Conservation (phyloP, 2,797 vertebrate genomes). For the Aeoliscus strigatus region DNA sequence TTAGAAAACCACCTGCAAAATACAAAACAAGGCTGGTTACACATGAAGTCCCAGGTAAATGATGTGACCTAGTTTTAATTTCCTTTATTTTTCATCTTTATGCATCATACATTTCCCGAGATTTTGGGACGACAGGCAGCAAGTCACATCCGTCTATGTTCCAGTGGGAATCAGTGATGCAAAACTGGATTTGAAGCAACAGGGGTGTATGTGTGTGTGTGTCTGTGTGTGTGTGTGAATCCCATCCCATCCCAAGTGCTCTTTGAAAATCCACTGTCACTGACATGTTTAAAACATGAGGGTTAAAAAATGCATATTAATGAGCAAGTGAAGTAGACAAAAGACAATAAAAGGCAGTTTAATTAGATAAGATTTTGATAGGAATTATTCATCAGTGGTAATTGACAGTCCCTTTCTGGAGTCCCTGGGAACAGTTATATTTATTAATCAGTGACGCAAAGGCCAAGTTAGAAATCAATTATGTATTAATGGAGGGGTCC, state of each 20-base stretch:
- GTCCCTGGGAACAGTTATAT: constrained; percentile 79
- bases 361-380: constrained; percentile 88
- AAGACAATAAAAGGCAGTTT: constrained; percentile 85
- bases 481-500: constrained; percentile 60
- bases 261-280: constrained; percentile 70
- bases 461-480: constrained; percentile 78
- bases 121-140: constrained; percentile 59
- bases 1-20: too few relatives aligned
- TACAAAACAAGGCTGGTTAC: constrained; percentile 28
- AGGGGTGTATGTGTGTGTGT: too few relatives aligned
- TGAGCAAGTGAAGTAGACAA: constrained; percentile 82
- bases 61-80: constrained; percentile 66
- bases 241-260: constrained; percentile 65
- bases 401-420: constrained; percentile 79
- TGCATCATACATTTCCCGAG: constrained; percentile 54
- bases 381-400: constrained; percentile 84
- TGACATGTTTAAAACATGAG: constrained; percentile 77
- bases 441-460: constrained; percentile 82
- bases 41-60: constrained; percentile 58
- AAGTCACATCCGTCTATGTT: constrained; percentile 63
- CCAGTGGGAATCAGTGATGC: constrained; percentile 60
- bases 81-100: constrained; percentile 55
- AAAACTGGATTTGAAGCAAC: constrained; percentile 56
- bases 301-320: constrained; percentile 84
- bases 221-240: too few relatives aligned